Evolutionary conservation across 2,113 vertebrate species (phyloP).

Genomic region (Osmerus eperlanus): DNA sequence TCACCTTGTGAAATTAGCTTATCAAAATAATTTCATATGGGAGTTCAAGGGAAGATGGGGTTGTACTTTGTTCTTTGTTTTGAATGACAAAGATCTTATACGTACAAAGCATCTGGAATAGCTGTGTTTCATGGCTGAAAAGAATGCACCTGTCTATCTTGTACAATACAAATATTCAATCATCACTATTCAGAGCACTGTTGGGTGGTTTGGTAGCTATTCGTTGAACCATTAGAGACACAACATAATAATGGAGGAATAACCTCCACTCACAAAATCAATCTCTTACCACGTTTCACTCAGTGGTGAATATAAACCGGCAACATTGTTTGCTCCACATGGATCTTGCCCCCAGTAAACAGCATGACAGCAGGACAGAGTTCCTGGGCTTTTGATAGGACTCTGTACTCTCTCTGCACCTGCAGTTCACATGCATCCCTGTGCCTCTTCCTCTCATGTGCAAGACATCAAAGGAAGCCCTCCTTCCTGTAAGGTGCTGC

Average conservation of each 20-base stretch:
- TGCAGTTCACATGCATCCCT: conserved; percentile 16
- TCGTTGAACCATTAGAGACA: too few relatives aligned
- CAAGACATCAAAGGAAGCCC: conserved; percentile 44
- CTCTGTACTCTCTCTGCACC: not conserved
- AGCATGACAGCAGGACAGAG: not conserved
- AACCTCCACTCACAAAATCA: too few relatives aligned
- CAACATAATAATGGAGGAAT: too few relatives aligned
- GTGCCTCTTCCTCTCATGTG: conserved; percentile 16
- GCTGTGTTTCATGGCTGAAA: conserved; percentile 1
- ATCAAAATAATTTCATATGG: not conserved
- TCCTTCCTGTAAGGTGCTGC: conserved; percentile 18
- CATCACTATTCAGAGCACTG: too few relatives aligned
- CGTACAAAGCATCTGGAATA: not conserved
- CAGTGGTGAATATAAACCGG: not conserved
- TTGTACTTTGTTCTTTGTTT: conserved; percentile 1
- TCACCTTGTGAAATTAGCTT: conserved; percentile 18
- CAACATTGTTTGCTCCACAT: not conserved
- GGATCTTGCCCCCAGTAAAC: not conserved
- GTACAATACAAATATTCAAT: not conserved
- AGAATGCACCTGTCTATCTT: not conserved
- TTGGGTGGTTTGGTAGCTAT: too few relatives aligned
- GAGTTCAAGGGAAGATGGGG: not conserved
- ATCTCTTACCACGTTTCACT: too few relatives aligned
- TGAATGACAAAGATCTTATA: conserved; percentile 16
- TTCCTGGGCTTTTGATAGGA: conserved; percentile 1